Conservation (phyloP, 1,140 invertebrate species). For the Zaprionus ghesquierei region DNA sequence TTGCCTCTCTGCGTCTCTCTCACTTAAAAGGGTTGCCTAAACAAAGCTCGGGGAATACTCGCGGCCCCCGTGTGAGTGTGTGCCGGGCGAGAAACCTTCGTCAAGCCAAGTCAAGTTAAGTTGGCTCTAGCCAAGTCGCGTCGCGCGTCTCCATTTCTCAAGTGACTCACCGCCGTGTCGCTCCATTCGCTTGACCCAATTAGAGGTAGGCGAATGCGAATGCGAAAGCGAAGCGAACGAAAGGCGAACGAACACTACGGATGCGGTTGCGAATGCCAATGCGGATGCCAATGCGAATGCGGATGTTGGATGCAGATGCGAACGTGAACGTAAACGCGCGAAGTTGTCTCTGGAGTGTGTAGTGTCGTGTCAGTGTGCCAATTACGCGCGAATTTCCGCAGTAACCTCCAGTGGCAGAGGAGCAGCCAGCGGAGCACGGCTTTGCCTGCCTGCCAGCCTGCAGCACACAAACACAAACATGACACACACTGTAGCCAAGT, state of each 20-base stretch:
- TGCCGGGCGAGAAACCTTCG: conserved; percentile 58
- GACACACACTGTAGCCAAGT: conserved; percentile 29
- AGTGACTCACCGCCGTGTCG: conserved; percentile 39
- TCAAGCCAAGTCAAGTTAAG: conserved; percentile 62
- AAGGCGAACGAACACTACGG: no score
- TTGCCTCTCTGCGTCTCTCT: not conserved
- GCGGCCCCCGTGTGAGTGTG: not conserved
- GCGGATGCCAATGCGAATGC: conserved; percentile 5
- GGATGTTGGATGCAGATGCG: conserved; percentile 31
- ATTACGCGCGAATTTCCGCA: conserved; percentile 76
- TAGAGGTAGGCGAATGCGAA: conserved; percentile 40
- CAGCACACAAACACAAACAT: no score
- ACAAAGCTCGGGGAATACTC: conserved; percentile 41
- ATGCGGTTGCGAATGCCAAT: conserved; percentile 9
- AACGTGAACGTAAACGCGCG: conserved; percentile 25
- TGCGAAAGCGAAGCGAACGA: conserved; percentile 4
- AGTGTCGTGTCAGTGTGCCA: conserved; percentile 72
- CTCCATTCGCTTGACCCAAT: conserved; percentile 71
- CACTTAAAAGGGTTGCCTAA: conserved; percentile 33
- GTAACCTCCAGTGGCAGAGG: conserved; percentile 44
- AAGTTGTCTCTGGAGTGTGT: conserved; percentile 48
- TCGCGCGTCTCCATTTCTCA: conserved; percentile 61
- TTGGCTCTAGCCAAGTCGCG: conserved; percentile 23
- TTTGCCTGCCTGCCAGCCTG: not conserved
- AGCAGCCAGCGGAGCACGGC: not conserved